Percentiles rank a stretch among this genome's conserved stretches.
Conservation (phyloP, 2,113 vertebrate species). For the Oryzias javanicus region DNA sequence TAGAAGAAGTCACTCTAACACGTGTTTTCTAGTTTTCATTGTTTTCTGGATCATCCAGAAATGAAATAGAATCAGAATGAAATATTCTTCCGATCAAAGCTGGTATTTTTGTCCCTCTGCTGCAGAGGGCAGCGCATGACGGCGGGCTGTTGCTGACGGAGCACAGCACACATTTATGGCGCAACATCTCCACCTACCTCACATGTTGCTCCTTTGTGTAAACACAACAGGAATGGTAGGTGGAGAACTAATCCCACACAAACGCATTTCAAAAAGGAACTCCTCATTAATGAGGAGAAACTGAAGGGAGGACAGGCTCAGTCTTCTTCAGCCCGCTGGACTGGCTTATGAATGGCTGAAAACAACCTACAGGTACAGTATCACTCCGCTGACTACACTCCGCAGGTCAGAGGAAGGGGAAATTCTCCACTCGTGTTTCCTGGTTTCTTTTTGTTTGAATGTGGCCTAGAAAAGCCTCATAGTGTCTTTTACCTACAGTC, state of each 20-base stretch:
- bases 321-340: conserved; percentile 3
- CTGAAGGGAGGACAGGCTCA: no score
- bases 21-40: no score
- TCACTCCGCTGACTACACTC: neutral
- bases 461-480: conserved; percentile 31
- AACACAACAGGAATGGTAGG: conserved; percentile 19
- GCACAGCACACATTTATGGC: neutral
- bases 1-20: no score
- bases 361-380: conserved; percentile 35
- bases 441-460: conserved; percentile 30
- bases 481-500: conserved; percentile 23
- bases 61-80: no score
- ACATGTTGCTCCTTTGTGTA: conserved; percentile 27
- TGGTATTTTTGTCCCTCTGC: neutral
- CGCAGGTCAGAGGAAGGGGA: neutral
- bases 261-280: neutral
- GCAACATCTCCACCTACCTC: conserved; percentile 49
- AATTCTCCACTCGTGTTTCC: neutral
- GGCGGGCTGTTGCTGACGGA: conserved; percentile 2
- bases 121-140: conserved; percentile 4
- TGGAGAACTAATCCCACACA: conserved; percentile 1
- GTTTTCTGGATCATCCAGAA: no score
- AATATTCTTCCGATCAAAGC: no score
- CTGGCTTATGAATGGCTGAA: conserved; percentile 10
- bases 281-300: neutral